Conservation (phyloP, 2,888 invertebrate genomes). For the Xanthostigma xanthostigma region DNA sequence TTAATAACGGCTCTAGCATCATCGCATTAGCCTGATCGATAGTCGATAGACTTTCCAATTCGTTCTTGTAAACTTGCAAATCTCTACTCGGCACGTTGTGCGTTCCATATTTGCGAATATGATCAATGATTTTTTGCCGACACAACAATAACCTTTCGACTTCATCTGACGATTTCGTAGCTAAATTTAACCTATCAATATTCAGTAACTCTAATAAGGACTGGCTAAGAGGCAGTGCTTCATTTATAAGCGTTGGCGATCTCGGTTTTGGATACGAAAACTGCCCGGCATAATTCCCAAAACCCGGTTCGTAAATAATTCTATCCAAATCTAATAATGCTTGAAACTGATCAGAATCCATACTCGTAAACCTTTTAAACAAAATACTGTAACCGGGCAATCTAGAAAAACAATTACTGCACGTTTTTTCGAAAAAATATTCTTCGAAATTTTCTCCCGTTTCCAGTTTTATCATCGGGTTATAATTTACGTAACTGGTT, state of each 20-base stretch:
- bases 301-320: background rate
- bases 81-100: background rate
- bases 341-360: background rate
- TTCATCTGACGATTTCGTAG: constrained; percentile 8
- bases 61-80: background rate
- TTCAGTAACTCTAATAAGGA: constrained; percentile 12
- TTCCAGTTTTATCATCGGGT: constrained; percentile 11
- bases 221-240: constrained; percentile 25
- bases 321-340: background rate
- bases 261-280: background rate
- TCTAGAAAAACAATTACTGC: background rate
- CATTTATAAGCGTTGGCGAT: constrained; percentile 16
- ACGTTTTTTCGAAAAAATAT: constrained; percentile 4
- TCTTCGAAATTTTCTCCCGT: constrained; percentile 10
- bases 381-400: background rate
- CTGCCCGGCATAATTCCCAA: too few species aligned
- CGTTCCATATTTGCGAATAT: constrained; percentile 6
- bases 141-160: constrained; percentile 8
- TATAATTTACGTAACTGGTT: constrained; percentile 10
- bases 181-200: constrained; percentile 4
- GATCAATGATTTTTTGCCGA: constrained; percentile 5
- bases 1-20: constrained; percentile 32
- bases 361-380: background rate
- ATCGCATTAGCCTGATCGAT: constrained; percentile 25
- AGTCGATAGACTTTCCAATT: background rate